These are phyloP conservation scores for Megaceryle alcyon DNA, from an alignment of 2,797 vertebrate genomes.

Conservation along the genomic window DNA sequence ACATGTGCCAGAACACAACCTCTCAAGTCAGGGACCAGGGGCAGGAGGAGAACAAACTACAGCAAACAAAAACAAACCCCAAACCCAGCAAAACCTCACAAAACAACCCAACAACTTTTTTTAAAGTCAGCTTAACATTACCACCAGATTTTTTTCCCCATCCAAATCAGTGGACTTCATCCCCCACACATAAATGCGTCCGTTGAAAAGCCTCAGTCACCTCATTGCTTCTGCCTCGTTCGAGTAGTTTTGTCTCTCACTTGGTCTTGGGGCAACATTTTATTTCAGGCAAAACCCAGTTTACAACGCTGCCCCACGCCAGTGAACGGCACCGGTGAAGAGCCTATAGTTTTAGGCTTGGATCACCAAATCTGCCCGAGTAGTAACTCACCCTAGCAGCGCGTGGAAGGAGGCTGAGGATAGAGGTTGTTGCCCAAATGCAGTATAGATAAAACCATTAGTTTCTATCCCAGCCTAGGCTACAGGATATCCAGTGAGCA, in stretches of 20 bases:
- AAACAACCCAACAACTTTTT: neutral
- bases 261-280: neutral
- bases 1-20: neutral
- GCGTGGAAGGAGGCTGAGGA: neutral
- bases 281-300: neutral
- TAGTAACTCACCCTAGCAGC: neutral
- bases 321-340: neutral
- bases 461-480: neutral
- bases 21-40: neutral
- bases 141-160: neutral
- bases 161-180: neutral
- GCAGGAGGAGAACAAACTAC: neutral
- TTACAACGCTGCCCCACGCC: neutral
- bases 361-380: neutral
- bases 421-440: neutral
- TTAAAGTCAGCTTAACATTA: neutral
- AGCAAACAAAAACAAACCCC: neutral
- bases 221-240: neutral
- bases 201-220: neutral
- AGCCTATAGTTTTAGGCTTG: neutral
- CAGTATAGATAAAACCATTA: neutral
- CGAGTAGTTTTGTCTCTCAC: neutral
- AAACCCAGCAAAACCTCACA: no score
- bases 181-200: neutral
- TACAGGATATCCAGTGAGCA: neutral